Conservation (phyloP, 2,113 vertebrate species). For the Leucopsar rothschildi region DNA sequence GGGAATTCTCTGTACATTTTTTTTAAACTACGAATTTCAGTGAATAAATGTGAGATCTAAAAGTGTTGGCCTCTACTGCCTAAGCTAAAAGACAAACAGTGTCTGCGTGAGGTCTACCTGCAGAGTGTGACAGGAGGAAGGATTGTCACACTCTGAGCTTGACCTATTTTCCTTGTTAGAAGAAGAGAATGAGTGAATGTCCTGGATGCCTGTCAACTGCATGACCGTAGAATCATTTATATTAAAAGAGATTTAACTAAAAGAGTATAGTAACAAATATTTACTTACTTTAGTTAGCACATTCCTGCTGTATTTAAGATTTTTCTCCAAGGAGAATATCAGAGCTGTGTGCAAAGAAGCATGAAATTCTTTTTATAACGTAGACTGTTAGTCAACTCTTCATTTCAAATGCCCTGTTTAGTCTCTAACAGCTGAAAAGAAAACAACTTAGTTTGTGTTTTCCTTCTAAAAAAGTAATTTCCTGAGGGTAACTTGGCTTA, state of each 20-base stretch:
- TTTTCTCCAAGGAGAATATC: constrained; percentile 5
- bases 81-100: neutral
- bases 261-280: neutral
- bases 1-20: neutral
- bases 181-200: neutral
- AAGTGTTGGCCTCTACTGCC: neutral
- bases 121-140: neutral
- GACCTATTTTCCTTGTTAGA: constrained; percentile 1
- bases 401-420: neutral
- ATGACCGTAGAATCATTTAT: neutral
- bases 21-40: neutral
- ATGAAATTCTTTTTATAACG: neutral
- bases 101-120: neutral
- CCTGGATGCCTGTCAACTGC: neutral
- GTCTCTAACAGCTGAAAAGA: neutral
- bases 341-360: neutral
- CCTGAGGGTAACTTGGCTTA: neutral
- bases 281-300: neutral
- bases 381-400: neutral
- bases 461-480: neutral
- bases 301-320: neutral
- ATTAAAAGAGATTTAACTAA: neutral
- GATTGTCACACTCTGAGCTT: neutral
- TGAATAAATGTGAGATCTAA: neutral
- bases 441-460: neutral